A percentile compares a stretch with the other conserved stretches of the same genome.
These are phyloP conservation scores for Ceratina calcarata DNA, from an alignment of 1,140 invertebrate genomes.

Conservation along the genomic window DNA sequence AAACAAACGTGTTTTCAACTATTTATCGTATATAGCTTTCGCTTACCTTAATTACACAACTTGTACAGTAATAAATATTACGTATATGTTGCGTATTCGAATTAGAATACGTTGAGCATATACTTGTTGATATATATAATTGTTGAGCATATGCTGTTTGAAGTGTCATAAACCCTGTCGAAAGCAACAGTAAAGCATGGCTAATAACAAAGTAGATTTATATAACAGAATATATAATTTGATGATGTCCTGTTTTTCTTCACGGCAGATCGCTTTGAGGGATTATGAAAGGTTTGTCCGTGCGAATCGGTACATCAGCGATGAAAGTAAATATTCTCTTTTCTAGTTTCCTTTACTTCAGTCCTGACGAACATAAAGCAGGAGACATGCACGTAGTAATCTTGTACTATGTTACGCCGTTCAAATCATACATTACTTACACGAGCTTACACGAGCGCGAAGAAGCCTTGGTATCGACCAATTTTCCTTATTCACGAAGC, in stretches of 20 bases:
- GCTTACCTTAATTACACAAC: no score
- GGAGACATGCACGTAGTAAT: no score
- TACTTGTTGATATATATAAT: no score
- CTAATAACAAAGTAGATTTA: no score
- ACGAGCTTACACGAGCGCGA: not conserved
- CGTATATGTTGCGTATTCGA: not conserved
- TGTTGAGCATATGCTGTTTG: no score
- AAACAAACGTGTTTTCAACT: not conserved
- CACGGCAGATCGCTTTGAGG: no score
- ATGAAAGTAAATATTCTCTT: not conserved
- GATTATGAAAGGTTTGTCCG: not conserved
- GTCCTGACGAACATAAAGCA: slow-evolving; percentile 21
- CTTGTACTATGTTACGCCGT: not conserved
- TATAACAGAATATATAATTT: no score
- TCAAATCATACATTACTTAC: slow-evolving; percentile 20
- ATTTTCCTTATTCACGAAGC: slow-evolving; percentile 25
- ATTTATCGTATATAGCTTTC: not conserved
- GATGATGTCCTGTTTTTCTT: no score
- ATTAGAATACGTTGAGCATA: not conserved
- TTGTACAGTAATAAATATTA: not conserved
- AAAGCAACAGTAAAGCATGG: no score
- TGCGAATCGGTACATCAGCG: not conserved
- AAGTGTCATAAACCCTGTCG: not conserved
- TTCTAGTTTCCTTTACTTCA: slow-evolving; percentile 14
- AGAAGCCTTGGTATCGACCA: slow-evolving; percentile 21